Evolutionary conservation across 2,888 invertebrate species (phyloP).

Genomic region (Cryptocephalus moraei): DNA sequence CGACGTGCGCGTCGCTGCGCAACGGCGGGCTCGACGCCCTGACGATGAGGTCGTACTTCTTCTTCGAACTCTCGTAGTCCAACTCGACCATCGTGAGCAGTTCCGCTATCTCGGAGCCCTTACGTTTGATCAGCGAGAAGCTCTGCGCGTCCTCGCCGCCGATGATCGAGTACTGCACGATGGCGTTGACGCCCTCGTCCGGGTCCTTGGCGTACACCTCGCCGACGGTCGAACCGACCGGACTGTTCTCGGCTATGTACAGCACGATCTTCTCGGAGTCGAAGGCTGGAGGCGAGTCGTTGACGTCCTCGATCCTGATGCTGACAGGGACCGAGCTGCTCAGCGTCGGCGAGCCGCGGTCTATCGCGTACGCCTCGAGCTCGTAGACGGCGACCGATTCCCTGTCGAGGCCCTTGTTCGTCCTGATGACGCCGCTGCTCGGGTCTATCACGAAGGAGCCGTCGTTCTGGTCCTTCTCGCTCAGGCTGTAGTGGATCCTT

Average conservation of each 20-base stretch:
- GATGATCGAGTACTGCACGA: slow-evolving; percentile 89
- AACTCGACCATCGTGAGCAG: slow-evolving; percentile 81
- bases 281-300: slow-evolving; percentile 85
- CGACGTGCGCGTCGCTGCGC: slow-evolving; percentile 79
- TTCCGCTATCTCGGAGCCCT: slow-evolving; percentile 78
- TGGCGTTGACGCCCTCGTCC: slow-evolving; percentile 84
- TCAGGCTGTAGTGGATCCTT: slow-evolving; percentile 68
- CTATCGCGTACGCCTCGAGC: slow-evolving; percentile 78
- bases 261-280: slow-evolving; percentile 79
- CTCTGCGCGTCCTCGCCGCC: slow-evolving; percentile 85
- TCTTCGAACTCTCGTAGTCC: slow-evolving; percentile 91
- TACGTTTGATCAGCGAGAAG: slow-evolving; percentile 70
- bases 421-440: slow-evolving; percentile 83
- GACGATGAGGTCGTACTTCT: slow-evolving; percentile 79
- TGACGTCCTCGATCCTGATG: slow-evolving; percentile 78
- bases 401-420: slow-evolving; percentile 80
- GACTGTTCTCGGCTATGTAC: slow-evolving; percentile 92
- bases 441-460: slow-evolving; percentile 89
- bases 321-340: slow-evolving; percentile 55
- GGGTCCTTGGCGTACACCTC: slow-evolving; percentile 84
- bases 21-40: slow-evolving; percentile 85
- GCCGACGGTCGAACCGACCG: slow-evolving; percentile 87
- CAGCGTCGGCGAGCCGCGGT: slow-evolving; percentile 59
- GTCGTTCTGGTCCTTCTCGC: slow-evolving; percentile 65
- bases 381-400: slow-evolving; percentile 82